Evolutionary conservation across 1,140 invertebrate genomes (phyloP).

Genomic region (Magallana gigas): DNA sequence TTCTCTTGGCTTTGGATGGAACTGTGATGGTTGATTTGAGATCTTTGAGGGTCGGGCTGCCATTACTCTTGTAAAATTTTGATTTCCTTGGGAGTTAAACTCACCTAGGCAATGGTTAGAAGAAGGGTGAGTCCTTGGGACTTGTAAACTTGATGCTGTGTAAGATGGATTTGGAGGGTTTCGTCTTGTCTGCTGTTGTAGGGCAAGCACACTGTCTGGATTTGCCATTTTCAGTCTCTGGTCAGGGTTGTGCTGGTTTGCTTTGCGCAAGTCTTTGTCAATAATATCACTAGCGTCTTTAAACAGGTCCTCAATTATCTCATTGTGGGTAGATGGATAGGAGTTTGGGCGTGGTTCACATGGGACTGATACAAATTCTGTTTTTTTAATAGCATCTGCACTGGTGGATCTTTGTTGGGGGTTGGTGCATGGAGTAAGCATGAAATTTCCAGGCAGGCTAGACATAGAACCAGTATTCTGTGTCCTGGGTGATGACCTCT

Average conservation of each 20-base stretch:
- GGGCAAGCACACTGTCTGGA: neutral
- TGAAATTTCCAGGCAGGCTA: neutral
- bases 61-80: neutral
- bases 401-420: slow-evolving; percentile 12
- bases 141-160: neutral
- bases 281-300: slow-evolving; percentile 7
- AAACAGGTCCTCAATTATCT: neutral
- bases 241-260: neutral
- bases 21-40: neutral
- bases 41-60: neutral
- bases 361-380: neutral
- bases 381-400: slow-evolving; percentile 4
- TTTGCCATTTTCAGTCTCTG: neutral
- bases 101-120: neutral
- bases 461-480: neutral
- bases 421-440: neutral
- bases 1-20: neutral
- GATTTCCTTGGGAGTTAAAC: neutral
- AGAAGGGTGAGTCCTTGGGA: neutral
- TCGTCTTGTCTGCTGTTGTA: neutral
- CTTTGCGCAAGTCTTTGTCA: neutral
- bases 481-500: too few species aligned
- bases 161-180: neutral
- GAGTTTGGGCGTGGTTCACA: slow-evolving; percentile 11
- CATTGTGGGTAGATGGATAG: neutral